Evolutionary conservation across 2,888 invertebrate species (phyloP), one percentile per base, ranked within the genome.

Genomic region (Tetramorium bicarinatum): DNA sequence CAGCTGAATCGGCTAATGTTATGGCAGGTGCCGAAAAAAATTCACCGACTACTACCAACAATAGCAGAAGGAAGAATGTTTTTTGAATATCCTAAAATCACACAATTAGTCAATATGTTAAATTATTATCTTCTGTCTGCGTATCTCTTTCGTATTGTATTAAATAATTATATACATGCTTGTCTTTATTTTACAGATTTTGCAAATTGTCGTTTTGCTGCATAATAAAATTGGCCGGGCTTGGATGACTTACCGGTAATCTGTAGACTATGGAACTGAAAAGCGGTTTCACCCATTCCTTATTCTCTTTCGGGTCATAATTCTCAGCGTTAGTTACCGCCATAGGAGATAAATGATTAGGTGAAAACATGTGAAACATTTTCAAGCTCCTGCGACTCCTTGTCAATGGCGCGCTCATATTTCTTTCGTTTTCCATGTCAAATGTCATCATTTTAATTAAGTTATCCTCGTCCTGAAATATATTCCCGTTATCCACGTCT

Each of bases 21-120:
- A 99, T 97, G 54, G 99, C 99, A 0, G 99, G 99, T 0, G 99
- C 98, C 92, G 98, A 98, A 95, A 99, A 99, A 96, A 99, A 99
- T 95, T 99, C 99, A 0, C 99, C 99, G 81, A 99, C 97, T 44
- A 99, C 97, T 18, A 99, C 98, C 77, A 99, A 96, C 66, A 99
- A 95, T 77, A 99, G 95, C 59, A 99, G 96, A 54, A 99, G 96
- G 95, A 99, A 98, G 96, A 99, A 99, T 0, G 99, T 98, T 95
- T 98, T 98, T 95, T 99, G 98, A 44, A 99, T 99, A 93, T 99
- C 99, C 93, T 97, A 96, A 44, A 93, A 90, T 62, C 41, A 77
- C n/a, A 59, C 74, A 34, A 34, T 80, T 61, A 21, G 18, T 74
- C 29, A 9, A 21, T 11, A 25, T 13, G 15, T 77, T 49, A 75